Percentiles rank a stretch among this genome's conserved stretches.
These are phyloP conservation scores for Catharus ustulatus DNA, from an alignment of 2,797 vertebrate genomes.

Conservation along the genomic window DNA sequence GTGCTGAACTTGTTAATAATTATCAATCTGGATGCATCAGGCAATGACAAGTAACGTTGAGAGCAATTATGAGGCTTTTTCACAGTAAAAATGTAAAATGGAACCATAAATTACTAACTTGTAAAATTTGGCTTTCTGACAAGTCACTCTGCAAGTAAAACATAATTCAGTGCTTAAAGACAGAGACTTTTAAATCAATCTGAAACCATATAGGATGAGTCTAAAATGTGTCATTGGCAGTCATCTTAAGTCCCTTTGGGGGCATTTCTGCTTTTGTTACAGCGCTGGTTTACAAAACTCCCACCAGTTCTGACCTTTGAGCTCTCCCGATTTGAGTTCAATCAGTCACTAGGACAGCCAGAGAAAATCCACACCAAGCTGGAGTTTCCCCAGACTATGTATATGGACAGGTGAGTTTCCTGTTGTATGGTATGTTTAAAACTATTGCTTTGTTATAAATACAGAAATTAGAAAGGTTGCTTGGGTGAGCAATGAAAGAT, in stretches of 20 bases:
- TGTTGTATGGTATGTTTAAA: not conserved
- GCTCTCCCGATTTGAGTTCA: conserved; percentile 96
- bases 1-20: not conserved
- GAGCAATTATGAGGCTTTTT: not conserved
- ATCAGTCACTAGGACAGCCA: conserved; percentile 93
- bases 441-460: not conserved
- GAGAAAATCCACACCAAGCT: conserved; percentile 98
- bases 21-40: not conserved
- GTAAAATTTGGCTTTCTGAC: not conserved
- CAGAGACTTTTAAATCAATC: not conserved
- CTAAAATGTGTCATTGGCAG: not conserved
- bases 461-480: not conserved
- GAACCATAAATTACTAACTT: not conserved
- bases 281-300: conserved; percentile 97
- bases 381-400: conserved; percentile 92
- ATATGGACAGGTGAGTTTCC: conserved; percentile 93
- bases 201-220: not conserved
- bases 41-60: not conserved
- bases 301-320: conserved; percentile 97
- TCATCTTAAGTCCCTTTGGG: conserved; percentile 21
- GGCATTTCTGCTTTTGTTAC: conserved; percentile 58
- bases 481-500: not conserved
- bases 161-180: not conserved
- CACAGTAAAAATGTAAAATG: not conserved
- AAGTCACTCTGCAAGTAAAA: not conserved